Conservation (phyloP, 2,797 vertebrate species). For the Thaleichthys pacificus region DNA sequence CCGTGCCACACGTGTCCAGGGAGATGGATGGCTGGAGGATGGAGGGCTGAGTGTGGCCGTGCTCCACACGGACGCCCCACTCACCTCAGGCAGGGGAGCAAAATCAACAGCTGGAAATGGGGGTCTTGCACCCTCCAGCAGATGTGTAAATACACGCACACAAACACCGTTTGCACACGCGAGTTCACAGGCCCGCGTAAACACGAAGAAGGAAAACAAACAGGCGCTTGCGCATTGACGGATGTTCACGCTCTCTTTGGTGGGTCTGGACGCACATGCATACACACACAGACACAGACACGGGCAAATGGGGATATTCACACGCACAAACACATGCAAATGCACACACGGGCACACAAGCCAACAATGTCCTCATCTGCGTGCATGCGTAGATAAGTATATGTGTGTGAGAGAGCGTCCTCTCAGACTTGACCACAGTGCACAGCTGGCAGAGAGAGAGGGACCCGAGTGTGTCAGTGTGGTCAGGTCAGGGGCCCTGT, state of each 20-base stretch:
- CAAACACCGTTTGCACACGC: conserved; percentile 23
- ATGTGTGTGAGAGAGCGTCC: conserved; percentile 67
- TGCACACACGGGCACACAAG: conserved; percentile 25
- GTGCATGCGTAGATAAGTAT: conserved; percentile 71
- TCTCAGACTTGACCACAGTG: conserved; percentile 65
- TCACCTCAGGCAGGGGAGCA: conserved; percentile 36
- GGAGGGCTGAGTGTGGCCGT: conserved; percentile 50
- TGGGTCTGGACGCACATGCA: conserved; percentile 38
- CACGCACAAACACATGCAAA: conserved; percentile 24
- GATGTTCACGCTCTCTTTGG: conserved; percentile 45
- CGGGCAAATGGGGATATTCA: background rate
- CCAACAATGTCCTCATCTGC: conserved; percentile 78
- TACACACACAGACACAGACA: background rate
- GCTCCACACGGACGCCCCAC: conserved; percentile 46
- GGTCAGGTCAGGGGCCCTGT: conserved; percentile 71
- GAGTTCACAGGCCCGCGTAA: conserved; percentile 55
- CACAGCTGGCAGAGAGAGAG: conserved; percentile 70
- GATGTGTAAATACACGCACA: conserved; percentile 58
- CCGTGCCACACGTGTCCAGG: conserved; percentile 53
- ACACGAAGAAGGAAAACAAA: conserved; percentile 62
- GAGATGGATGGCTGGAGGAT: too few relatives aligned
- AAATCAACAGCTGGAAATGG: conserved; percentile 65
- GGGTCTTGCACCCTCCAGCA: conserved; percentile 52
- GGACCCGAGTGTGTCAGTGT: conserved; percentile 72
- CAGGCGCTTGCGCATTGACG: conserved; percentile 49